Base-by-base conservation (phyloP, 1,140 invertebrate species). In the Periplaneta americana region DNA sequence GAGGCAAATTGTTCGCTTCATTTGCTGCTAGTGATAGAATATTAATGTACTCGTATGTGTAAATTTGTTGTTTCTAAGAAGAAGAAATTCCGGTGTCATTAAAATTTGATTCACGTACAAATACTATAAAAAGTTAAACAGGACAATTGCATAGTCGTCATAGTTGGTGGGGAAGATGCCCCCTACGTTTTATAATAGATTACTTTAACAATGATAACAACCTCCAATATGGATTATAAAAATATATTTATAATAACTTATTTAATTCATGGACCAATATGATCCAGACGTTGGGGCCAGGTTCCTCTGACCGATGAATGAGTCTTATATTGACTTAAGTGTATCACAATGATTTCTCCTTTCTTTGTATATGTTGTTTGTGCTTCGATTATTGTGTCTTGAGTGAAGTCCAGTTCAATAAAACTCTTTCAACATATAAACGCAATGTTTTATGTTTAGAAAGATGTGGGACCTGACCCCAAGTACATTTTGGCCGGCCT, bases 171-270 rank as follows among this genome's bases (percentile, higher is more conserved):
- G n/a, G n/a, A n/a, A n/a, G n/a, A n/a, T n/a, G n/a, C n/a, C 48
- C 48, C 48, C 37, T 39, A 28, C 48, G 10, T n/a, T n/a, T 66
- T n/a, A 80, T 74, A 80, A 66, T 66, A 80, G 36, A 57, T 33
- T 77, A 15, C 15, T 48, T 81, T 81, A 81, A 81, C 81, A 81
- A 75, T 78, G 18, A 78, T 89, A 90, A 89, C 89, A 89, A 89
- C 86, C 87, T 89, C 88, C 88, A 89, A 89, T 88, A 87, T 89
- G 89, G 88, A 89, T 89, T 89, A 89, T 88, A 89, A 89, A 89
- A 89, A 89, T 89, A 89, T 89, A 80, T 82, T 74, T 74, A 36
- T 81, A 81, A 35, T 81, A 81, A 48, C 39, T 48, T 48, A 48
- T 48, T 48, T 86, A 86, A 85, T 83, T 86, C 87, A 87, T 85